A percentile compares a stretch with the other conserved stretches of the same genome.
These are phyloP conservation scores for Amitus sp. DNA, from an alignment of 2,888 invertebrate genomes.

Conservation along the genomic window DNA sequence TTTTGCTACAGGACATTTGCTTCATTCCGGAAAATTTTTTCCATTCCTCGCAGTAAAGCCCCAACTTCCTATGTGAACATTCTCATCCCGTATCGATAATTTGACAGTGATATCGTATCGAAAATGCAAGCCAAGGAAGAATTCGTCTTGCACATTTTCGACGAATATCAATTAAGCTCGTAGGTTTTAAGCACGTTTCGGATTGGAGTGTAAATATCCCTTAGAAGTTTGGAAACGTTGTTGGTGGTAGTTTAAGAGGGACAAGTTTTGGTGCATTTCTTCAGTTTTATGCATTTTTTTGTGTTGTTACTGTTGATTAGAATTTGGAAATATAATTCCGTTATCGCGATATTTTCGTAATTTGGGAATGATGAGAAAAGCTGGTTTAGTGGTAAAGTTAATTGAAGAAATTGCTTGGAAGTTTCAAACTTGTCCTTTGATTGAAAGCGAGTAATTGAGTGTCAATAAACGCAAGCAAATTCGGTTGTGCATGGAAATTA, in stretches of 20 bases:
- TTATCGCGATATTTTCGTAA: too few relatives aligned
- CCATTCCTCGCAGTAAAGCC: slow-evolving; percentile 27
- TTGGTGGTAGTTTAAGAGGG: too few relatives aligned
- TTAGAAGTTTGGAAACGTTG: too few relatives aligned
- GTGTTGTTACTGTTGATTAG: neutral
- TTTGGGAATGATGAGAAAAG: too few relatives aligned
- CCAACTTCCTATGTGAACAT: slow-evolving; percentile 16
- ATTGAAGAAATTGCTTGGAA: too few relatives aligned
- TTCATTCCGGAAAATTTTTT: neutral
- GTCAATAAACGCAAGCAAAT: slow-evolving; percentile 37
- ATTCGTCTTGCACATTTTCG: too few relatives aligned
- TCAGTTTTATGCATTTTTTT: neutral
- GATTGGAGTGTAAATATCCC: too few relatives aligned
- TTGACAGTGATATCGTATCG: neutral
- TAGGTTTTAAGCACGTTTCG: too few relatives aligned
- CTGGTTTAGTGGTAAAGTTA: too few relatives aligned
- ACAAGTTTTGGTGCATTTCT: neutral
- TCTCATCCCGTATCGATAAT: neutral
- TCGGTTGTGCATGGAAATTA: slow-evolving; percentile 40
- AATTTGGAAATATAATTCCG: neutral
- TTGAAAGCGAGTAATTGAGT: slow-evolving; percentile 24
- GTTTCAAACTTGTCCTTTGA: too few relatives aligned
- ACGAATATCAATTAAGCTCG: too few relatives aligned
- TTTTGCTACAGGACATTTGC: slow-evolving; percentile 73
- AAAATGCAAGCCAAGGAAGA: too few relatives aligned